Evolutionary conservation across 1,140 invertebrate genomes (phyloP).

Genomic region (Zaprionus lachaisei): DNA sequence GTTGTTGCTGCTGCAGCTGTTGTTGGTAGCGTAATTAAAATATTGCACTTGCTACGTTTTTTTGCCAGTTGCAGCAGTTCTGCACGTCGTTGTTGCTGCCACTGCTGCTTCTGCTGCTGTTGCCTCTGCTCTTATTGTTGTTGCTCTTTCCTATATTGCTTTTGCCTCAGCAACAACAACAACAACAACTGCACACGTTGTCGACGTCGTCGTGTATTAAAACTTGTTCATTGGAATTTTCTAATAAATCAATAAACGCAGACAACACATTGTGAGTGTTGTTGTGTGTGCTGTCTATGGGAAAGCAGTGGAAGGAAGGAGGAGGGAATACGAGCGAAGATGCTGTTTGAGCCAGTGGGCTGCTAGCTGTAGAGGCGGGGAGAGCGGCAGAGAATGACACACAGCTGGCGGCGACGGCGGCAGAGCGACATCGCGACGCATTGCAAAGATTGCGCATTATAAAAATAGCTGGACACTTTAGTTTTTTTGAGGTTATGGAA

Average conservation of each 20-base stretch:
- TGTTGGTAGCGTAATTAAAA: slow-evolving; percentile 75
- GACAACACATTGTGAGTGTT: slow-evolving; percentile 68
- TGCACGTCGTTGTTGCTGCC: slow-evolving; percentile 26
- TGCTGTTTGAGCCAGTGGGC: slow-evolving; percentile 21
- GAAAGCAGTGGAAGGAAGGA: not conserved
- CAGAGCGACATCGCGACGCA: slow-evolving; percentile 47
- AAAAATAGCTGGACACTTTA: slow-evolving; percentile 64
- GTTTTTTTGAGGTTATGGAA: slow-evolving; percentile 76
- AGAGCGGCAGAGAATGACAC: slow-evolving; percentile 42
- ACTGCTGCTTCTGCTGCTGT: not conserved
- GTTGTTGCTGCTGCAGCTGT: slow-evolving; percentile 18
- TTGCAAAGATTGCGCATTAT: slow-evolving; percentile 70
- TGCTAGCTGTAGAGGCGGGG: not conserved
- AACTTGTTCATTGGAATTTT: slow-evolving; percentile 83
- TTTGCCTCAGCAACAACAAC: slow-evolving; percentile 32
- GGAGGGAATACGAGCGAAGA: slow-evolving; percentile 20
- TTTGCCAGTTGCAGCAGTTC: slow-evolving; percentile 42
- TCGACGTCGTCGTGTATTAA: slow-evolving; percentile 72
- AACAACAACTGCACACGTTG: slow-evolving; percentile 41
- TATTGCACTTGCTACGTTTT: slow-evolving; percentile 78
- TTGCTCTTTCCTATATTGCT: slow-evolving; percentile 42
- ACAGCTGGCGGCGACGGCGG: slow-evolving; percentile 64
- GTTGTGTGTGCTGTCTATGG: not conserved
- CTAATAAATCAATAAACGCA: slow-evolving; percentile 83
- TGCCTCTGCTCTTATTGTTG: not conserved